A percentile compares a stretch with the other conserved stretches of the same genome.
Conservation (phyloP, 2,888 invertebrate species). For the Cremastinae sp. region DNA sequence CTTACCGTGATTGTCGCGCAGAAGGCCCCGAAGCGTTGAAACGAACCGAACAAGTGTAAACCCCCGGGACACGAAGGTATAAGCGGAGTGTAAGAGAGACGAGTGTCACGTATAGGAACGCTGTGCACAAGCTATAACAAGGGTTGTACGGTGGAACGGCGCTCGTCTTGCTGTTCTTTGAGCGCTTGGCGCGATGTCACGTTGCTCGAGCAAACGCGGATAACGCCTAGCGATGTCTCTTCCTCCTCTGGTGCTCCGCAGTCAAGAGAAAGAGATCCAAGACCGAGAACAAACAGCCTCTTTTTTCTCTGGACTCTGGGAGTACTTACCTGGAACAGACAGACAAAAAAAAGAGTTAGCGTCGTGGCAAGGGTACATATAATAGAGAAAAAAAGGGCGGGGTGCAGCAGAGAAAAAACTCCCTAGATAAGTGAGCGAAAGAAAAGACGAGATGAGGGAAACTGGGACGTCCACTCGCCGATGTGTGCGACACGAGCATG, state of each 20-base stretch:
- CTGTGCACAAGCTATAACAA: neutral
- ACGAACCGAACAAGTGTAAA: neutral
- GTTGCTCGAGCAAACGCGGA: conserved; percentile 25
- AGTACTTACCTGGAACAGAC: conserved; percentile 68
- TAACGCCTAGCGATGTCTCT: conserved; percentile 23
- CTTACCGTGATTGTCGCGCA: conserved; percentile 22
- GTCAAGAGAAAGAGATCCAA: neutral
- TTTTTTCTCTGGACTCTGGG: conserved; percentile 30
- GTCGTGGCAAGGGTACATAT: conserved; percentile 25
- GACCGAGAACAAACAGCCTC: conserved; percentile 10
- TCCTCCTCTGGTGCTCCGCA: conserved; percentile 13
- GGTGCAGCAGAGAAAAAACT: conserved; percentile 55
- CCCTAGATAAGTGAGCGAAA: conserved; percentile 11
- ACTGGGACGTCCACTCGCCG: conserved; percentile 30
- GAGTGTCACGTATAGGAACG: conserved; percentile 15
- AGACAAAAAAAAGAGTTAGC: conserved; percentile 46
- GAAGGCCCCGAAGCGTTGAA: neutral
- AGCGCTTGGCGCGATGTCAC: conserved; percentile 22
- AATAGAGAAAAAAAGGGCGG: conserved; percentile 44
- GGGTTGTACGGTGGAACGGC: neutral
- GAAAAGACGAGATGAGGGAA: conserved; percentile 36
- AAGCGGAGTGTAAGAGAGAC: neutral
- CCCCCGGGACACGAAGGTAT: neutral
- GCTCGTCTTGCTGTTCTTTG: conserved; percentile 56
- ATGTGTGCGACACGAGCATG: conserved; percentile 10